phyloP scores from a whole-genome alignment of 2,113 vertebrate genomes.

The Myxocyprinus asiaticus region DNA sequence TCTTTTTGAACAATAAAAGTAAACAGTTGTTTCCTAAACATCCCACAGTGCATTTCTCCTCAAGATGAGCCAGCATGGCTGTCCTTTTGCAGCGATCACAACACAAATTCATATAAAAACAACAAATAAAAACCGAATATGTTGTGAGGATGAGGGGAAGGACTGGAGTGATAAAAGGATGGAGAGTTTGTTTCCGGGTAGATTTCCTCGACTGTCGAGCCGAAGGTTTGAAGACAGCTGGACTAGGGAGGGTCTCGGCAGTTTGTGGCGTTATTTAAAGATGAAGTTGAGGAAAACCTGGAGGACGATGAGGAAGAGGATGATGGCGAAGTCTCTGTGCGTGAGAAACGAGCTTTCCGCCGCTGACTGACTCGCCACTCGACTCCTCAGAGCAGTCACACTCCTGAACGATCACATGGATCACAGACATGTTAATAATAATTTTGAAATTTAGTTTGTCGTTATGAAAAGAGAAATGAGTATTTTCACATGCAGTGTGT shows the following conservation, averaged over 20 bases:
- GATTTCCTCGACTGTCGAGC: not conserved
- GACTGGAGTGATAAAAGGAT: not conserved
- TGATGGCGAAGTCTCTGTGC: conserved; percentile 89
- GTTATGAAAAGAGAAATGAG: too few species aligned
- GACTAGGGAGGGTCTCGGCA: not conserved
- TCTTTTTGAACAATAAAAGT: conserved; percentile 39
- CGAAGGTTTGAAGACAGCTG: not conserved
- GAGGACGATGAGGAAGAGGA: conserved; percentile 86
- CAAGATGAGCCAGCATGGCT: not conserved
- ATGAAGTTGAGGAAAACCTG: conserved; percentile 92
- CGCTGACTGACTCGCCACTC: conserved; percentile 70
- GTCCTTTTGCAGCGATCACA: not conserved
- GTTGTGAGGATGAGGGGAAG: not conserved
- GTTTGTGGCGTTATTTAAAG: conserved; percentile 83
- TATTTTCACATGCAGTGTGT: conserved; percentile 6
- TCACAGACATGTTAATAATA: not conserved
- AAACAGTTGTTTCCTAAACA: conserved; percentile 29
- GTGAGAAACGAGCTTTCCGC: conserved; percentile 85
- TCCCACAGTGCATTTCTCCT: conserved; percentile 27
- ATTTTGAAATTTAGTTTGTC: not conserved
- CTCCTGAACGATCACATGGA: conserved; percentile 75
- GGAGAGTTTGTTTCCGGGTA: not conserved
- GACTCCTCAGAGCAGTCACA: conserved; percentile 83
- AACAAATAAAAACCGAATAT: not conserved
- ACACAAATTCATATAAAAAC: conserved; percentile 12